Conservation (phyloP, 2,797 vertebrate genomes). For the Harpagifer antarcticus region DNA sequence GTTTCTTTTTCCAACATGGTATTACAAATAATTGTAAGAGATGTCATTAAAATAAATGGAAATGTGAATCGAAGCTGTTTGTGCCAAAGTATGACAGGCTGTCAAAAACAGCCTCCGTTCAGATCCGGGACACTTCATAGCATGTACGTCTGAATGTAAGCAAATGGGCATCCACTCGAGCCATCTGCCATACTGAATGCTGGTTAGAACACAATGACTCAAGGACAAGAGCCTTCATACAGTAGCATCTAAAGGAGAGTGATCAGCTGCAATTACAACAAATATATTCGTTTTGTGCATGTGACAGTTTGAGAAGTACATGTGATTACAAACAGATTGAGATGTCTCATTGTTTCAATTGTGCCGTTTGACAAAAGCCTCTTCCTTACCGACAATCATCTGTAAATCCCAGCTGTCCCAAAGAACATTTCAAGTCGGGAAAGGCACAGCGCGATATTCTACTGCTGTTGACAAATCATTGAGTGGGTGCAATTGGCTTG, state of each 20-base stretch:
- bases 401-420: slow-evolving; percentile 13
- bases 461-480: slow-evolving; percentile 6
- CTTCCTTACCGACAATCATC: background rate
- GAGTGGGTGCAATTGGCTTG: background rate
- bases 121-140: slow-evolving; percentile 1
- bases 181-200: slow-evolving; percentile 31
- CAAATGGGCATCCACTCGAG: slow-evolving; percentile 9
- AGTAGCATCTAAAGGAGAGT: slow-evolving; percentile 12
- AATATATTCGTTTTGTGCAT: background rate
- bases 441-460: background rate
- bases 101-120: slow-evolving; percentile 1
- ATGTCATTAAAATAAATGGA: background rate
- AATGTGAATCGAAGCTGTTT: background rate
- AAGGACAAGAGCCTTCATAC: slow-evolving; percentile 20
- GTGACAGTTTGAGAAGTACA: background rate
- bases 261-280: background rate
- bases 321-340: slow-evolving; percentile 12
- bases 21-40: background rate
- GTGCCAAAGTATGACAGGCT: background rate
- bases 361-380: slow-evolving; percentile 11
- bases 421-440: slow-evolving; percentile 7
- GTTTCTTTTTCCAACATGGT: background rate
- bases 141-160: slow-evolving; percentile 15
- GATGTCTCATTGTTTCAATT: slow-evolving; percentile 29
- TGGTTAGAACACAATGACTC: slow-evolving; percentile 10